Evolutionary conservation across 2,888 invertebrate genomes (phyloP).

Genomic region (Idaea biselata): DNA sequence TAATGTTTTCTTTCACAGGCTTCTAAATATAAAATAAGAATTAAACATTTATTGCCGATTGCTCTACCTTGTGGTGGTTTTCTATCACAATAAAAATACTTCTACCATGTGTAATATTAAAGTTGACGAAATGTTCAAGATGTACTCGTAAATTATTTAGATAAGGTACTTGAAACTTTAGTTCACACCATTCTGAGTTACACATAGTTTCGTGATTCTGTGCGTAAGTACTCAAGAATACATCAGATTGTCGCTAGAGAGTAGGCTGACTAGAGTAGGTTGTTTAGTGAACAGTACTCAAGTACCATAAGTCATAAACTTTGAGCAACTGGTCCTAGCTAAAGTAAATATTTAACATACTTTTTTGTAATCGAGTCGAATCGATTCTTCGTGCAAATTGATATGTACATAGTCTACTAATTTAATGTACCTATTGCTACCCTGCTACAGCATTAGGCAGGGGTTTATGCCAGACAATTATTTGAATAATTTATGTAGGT

Average conservation of each 20-base stretch:
- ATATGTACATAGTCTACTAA: no score
- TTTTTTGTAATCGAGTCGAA: no score
- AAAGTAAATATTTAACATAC: no score
- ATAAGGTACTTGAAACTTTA: conserved; percentile 30
- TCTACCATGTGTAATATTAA: not conserved
- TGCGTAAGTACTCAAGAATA: conserved; percentile 67
- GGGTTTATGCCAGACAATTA: no score
- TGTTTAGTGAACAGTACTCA: conserved; percentile 34
- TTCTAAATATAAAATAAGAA: conserved; percentile 47
- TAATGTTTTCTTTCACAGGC: conserved; percentile 56
- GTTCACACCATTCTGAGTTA: conserved; percentile 59
- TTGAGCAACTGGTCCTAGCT: conserved; percentile 9
- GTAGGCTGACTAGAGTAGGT: conserved; percentile 49
- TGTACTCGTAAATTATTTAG: conserved; percentile 24
- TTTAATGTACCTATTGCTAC: no score
- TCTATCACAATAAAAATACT: conserved; percentile 13
- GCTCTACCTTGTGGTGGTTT: conserved; percentile 8
- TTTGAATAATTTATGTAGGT: no score
- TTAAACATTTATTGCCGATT: conserved; percentile 9
- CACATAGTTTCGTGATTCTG: conserved; percentile 48
- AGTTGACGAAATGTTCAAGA: not conserved
- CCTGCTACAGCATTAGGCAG: no score
- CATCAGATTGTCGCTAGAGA: conserved; percentile 64
- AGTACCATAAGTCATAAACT: conserved; percentile 24
- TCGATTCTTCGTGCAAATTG: no score